Evolutionary conservation across 2,113 vertebrate species (phyloP).

Genomic region (Pedetes capensis): DNA sequence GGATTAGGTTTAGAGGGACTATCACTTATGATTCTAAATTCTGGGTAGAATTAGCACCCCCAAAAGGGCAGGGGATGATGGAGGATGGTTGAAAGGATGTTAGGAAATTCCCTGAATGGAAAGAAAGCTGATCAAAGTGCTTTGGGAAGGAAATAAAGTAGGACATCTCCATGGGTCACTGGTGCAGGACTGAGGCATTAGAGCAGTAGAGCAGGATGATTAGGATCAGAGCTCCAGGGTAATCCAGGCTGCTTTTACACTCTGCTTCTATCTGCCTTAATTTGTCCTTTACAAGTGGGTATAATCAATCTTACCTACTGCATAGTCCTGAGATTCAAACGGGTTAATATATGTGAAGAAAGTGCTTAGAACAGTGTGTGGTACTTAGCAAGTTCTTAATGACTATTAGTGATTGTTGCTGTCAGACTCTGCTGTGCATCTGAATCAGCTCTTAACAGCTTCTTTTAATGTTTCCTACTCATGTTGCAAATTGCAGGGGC

Average conservation of each 20-base stretch:
- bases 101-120: neutral
- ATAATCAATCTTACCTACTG: neutral
- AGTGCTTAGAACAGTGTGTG: neutral
- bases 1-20: neutral
- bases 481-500: neutral
- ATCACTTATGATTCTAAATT: slow-evolving; percentile 8
- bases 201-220: neutral
- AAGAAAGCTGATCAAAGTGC: neutral
- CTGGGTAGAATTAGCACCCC: neutral
- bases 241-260: neutral
- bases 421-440: neutral
- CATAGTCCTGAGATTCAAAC: neutral
- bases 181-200: neutral
- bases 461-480: neutral
- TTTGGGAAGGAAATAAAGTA: neutral
- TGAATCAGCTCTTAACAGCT: neutral
- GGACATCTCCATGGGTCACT: neutral
- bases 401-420: neutral
- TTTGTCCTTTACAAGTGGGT: neutral
- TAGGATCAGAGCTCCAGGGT: too few species aligned
- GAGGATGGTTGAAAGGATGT: neutral
- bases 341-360: neutral
- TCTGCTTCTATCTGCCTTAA: neutral
- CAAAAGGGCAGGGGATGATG: too few species aligned
- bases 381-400: neutral